Evolutionary conservation across 2,113 vertebrate species (phyloP), one percentile per base, ranked within the genome.

Genomic region (Dendrocopos noguchii): DNA sequence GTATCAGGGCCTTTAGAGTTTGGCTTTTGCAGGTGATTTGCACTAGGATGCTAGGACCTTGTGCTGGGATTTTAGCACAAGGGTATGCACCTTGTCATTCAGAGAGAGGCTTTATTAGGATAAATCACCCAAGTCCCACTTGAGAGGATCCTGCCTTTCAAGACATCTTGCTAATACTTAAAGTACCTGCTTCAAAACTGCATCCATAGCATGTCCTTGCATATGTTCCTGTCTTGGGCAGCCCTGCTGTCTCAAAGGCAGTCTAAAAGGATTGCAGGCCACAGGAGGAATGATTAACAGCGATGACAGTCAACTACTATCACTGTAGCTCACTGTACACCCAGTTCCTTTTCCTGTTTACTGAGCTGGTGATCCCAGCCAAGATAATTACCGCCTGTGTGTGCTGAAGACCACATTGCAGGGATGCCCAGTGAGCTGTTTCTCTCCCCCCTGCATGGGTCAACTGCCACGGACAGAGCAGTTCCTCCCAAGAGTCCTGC

Each of bases 341-440:
- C 73, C 55, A 9, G 79, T 91, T 96, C 92, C 95, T 91, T 33
- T 95, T 96, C 93, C 94, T 91, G 82, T 91, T 94, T 80, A 80
- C 65, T 9, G 7, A 55, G 2, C 16, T 6, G 52, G 22, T 55
- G 91, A 83, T 80, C 53, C 84, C 34, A 70, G 65, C 33, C 34
- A 3, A 24, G 53, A 68, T 61, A 72, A 87, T 15, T 39, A 31
- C 52, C 53, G 25, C 4, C 19, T 31, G 29, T 8, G 22, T 24
- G 68, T 53, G 82, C 27, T 34, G 68, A 33, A 36, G 86, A 64
- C 64, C 29, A 4, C 28, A 68, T 31, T 4, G 1, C 9, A 7
- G 80, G 46, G 57, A 8, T 87, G 63, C 50, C 59, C 7, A 3
- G 17, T 33, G 82, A 67, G 44, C 31, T 0, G 0, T 34, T 65